Conservation (phyloP, 2,113 vertebrate genomes). For the Barbus barbus region DNA sequence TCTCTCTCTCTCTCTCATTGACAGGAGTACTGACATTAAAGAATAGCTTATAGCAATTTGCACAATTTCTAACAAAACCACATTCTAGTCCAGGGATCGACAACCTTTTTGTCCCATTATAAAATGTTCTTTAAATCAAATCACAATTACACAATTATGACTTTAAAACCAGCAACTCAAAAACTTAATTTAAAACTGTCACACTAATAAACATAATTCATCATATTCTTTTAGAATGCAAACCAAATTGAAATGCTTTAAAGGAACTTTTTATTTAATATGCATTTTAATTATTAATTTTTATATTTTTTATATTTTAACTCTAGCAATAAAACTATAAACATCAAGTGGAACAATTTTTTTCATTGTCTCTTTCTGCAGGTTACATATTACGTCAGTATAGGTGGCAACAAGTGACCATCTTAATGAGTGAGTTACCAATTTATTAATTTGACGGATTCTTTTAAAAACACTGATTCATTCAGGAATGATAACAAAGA, state of each 20-base stretch:
- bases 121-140: not conserved
- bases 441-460: no score
- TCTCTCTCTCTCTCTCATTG: not conserved
- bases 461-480: no score
- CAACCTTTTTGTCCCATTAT: not conserved
- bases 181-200: no score
- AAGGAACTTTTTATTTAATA: not conserved
- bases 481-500: not conserved
- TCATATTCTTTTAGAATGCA: not conserved
- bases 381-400: not conserved
- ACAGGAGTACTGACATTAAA: not conserved
- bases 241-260: not conserved
- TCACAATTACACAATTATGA: not conserved
- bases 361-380: not conserved
- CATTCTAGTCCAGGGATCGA: not conserved
- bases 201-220: not conserved
- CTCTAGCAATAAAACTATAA: not conserved
- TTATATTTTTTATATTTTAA: not conserved
- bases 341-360: not conserved
- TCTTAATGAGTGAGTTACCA: no score
- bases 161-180: not conserved
- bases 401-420: no score
- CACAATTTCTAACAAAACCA: not conserved
- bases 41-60: not conserved
- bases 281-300: not conserved